phyloP scores from a whole-genome alignment of 2,797 vertebrate genomes.

The Otolemur crassicaudatus region DNA sequence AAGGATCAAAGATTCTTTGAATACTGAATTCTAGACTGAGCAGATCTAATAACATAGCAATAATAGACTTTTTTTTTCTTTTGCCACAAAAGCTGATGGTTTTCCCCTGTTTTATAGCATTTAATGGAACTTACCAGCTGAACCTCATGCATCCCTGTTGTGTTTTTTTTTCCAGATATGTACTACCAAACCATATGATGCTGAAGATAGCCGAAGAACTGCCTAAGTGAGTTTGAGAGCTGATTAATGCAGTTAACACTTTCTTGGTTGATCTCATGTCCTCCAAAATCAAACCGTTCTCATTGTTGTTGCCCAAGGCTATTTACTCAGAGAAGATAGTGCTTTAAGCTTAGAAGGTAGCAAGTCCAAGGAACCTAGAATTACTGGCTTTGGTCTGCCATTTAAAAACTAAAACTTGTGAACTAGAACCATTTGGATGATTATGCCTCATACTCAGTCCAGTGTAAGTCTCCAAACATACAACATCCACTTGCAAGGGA shows the following conservation, averaged over 20 bases:
- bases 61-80: neutral
- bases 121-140: neutral
- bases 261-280: neutral
- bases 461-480: neutral
- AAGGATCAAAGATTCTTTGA: neutral
- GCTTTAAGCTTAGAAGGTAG: neutral
- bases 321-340: neutral
- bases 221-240: conserved; percentile 93
- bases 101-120: neutral
- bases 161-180: conserved; percentile 89
- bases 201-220: conserved; percentile 96
- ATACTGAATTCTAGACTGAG: neutral
- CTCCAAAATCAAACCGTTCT: neutral
- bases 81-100: neutral
- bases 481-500: neutral
- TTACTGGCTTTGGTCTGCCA: neutral
- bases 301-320: neutral
- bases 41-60: neutral
- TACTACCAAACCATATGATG: conserved; percentile 98
- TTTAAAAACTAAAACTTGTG: neutral
- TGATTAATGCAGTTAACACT: neutral
- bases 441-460: neutral
- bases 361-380: neutral
- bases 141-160: accelerated
- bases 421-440: neutral